A percentile compares a stretch with the other conserved stretches of the same genome.
Conservation (phyloP, 2,797 vertebrate genomes). For the Orientallactaga sibirica region DNA sequence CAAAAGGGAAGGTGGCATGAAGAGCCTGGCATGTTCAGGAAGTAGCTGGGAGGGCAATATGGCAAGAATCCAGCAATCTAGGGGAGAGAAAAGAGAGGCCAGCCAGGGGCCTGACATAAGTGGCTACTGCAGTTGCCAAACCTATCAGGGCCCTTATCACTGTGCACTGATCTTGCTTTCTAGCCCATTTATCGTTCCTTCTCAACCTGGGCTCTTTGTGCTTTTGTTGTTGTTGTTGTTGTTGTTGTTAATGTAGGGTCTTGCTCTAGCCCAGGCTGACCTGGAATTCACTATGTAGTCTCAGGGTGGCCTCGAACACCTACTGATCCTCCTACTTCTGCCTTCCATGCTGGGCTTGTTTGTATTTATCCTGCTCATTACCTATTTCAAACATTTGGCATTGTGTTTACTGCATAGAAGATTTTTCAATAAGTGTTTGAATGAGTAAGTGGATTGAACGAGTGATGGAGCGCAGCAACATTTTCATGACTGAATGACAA, state of each 20-base stretch:
- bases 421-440: slow-evolving; percentile 5
- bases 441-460: not conserved
- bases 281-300: no score
- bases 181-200: not conserved
- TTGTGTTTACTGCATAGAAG: not conserved
- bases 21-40: not conserved
- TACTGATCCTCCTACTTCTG: no score
- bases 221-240: no score
- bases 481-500: not conserved
- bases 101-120: not conserved
- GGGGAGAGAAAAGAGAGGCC: not conserved
- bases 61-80: not conserved
- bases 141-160: not conserved
- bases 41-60: not conserved
- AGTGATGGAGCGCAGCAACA: not conserved
- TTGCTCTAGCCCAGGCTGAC: no score
- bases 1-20: not conserved
- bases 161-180: accelerated
- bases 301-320: no score
- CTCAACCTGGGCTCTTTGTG: not conserved
- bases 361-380: not conserved
- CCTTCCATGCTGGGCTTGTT: no score
- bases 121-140: not conserved
- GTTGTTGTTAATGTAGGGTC: no score
- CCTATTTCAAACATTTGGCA: not conserved